Percentiles rank a stretch among this genome's conserved stretches.
phyloP scores from a whole-genome alignment of 92 coral and sea anemone species.

The Nematostella vectensis region DNA sequence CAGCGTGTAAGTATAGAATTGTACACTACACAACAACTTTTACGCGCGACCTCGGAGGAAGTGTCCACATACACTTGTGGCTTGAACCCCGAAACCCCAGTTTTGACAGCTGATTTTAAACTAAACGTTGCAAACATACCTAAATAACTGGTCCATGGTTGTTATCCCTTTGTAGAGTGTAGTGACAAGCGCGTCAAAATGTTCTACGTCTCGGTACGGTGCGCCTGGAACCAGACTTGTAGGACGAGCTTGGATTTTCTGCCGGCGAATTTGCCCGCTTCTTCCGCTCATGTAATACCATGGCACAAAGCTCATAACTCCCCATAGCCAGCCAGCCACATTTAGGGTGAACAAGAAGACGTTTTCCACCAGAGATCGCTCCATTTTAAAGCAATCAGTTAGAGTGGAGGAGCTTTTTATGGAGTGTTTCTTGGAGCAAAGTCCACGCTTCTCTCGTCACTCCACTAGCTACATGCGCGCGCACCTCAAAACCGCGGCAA shows the following conservation, averaged over 20 bases:
- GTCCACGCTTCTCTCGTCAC: constrained; percentile 27
- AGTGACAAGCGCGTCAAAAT: constrained; percentile 65
- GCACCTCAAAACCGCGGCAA: constrained; percentile 26
- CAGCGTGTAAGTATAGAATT: too few relatives aligned
- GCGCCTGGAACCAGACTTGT: constrained; percentile 73
- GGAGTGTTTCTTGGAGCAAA: constrained; percentile 29
- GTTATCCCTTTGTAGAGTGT: constrained; percentile 76
- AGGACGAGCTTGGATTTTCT: constrained; percentile 71
- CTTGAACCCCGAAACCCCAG: too few relatives aligned
- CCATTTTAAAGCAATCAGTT: constrained; percentile 32
- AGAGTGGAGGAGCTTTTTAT: constrained; percentile 5
- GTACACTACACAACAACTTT: too few relatives aligned
- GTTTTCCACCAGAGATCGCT: constrained; percentile 71
- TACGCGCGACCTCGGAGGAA: too few relatives aligned
- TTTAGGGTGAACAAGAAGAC: constrained; percentile 83
- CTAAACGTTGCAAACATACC: constrained; percentile 34
- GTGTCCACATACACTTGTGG: too few relatives aligned
- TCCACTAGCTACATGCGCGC: constrained; percentile 45
- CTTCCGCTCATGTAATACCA: constrained; percentile 91
- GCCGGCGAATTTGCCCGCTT: constrained; percentile 47
- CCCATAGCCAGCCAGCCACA: constrained; percentile 90
- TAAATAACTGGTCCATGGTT: constrained; percentile 92
- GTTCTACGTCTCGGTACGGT: constrained; percentile 85
- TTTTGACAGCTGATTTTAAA: neutral
- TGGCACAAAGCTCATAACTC: constrained; percentile 80